Conservation (phyloP, 2,888 invertebrate species). For the Dryocosmus kuriphilus region DNA sequence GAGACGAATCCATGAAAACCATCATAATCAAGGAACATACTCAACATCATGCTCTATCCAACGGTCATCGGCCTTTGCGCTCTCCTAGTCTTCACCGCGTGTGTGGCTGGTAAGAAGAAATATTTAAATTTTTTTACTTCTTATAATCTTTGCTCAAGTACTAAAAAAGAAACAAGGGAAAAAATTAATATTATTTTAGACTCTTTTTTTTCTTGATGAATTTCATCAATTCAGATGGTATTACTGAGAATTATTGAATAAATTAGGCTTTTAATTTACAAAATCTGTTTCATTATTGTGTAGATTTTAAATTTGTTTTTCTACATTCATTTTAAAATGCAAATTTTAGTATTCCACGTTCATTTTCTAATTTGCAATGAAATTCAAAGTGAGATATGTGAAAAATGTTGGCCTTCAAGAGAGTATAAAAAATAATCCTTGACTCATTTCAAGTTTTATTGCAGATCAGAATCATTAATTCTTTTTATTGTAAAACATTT, state of each 20-base stretch:
- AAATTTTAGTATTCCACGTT: background rate
- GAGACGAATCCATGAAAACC: conserved; percentile 8
- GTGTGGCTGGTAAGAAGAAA: background rate
- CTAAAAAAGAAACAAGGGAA: background rate
- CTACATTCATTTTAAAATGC: background rate
- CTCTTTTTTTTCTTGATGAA: too few species aligned
- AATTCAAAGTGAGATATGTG: background rate
- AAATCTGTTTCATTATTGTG: background rate
- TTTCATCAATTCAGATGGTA: too few species aligned
- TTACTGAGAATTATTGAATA: background rate
- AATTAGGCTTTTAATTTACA: background rate
- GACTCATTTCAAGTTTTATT: background rate
- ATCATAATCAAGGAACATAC: background rate
- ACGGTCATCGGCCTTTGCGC: conserved; percentile 2
- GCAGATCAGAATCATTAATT: background rate
- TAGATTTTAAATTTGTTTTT: background rate
- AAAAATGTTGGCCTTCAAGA: background rate
- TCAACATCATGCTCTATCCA: background rate
- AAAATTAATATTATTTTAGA: too few species aligned
- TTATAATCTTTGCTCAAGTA: background rate
- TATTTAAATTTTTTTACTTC: background rate
- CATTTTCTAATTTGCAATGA: background rate
- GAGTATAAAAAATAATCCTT: background rate
- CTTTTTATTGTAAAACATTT: background rate
- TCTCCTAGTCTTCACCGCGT: background rate